These are phyloP conservation scores for Beris morrisii DNA, from an alignment of 2,888 invertebrate genomes.

Conservation along the genomic window DNA sequence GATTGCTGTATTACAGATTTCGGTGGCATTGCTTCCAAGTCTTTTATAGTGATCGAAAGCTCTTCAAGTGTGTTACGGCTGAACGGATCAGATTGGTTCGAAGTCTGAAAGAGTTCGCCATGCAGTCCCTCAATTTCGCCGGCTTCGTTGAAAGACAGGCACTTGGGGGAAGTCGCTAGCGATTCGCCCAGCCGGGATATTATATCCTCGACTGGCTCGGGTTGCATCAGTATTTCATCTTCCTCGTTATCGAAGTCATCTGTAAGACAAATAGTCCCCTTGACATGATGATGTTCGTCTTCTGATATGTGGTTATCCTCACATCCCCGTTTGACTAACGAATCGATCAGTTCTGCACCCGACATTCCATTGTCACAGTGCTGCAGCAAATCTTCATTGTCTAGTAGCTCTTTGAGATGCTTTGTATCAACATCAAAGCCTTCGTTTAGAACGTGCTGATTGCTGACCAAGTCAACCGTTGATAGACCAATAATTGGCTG, in stretches of 20 bases:
- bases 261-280: constrained; percentile 48
- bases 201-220: constrained; percentile 63
- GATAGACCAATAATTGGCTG: constrained; percentile 3
- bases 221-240: constrained; percentile 57
- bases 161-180: constrained; percentile 56
- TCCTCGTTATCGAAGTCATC: constrained; percentile 59
- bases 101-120: constrained; percentile 50
- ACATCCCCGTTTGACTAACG: constrained; percentile 64
- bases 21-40: constrained; percentile 54
- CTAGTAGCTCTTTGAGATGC: constrained; percentile 53
- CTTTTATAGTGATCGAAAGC: constrained; percentile 62
- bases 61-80: constrained; percentile 52
- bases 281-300: constrained; percentile 51
- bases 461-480: constrained; percentile 18
- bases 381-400: constrained; percentile 52
- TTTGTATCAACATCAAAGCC: constrained; percentile 47
- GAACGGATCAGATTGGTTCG: constrained; percentile 42
- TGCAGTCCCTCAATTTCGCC: constrained; percentile 55
- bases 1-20: constrained; percentile 36
- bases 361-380: constrained; percentile 56
- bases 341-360: constrained; percentile 60
- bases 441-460: constrained; percentile 27
- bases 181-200: constrained; percentile 66
- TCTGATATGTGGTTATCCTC: constrained; percentile 61
- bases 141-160: constrained; percentile 54